Base-by-base conservation (phyloP, 2,113 vertebrate species). In the Embiotoca jacksoni region DNA sequence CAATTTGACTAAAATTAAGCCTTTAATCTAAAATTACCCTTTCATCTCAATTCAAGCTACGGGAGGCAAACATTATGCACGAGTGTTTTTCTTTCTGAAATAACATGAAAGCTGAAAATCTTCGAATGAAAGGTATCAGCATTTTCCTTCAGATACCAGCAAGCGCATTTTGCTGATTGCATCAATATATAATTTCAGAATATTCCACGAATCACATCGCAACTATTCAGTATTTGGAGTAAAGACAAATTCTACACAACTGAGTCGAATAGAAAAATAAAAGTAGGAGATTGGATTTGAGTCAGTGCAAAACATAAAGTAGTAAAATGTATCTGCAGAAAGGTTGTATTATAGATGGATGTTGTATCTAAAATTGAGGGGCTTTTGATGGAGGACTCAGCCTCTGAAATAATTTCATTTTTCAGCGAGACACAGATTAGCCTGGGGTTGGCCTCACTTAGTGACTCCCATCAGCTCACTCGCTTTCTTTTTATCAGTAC, bases 1-100 rank as follows among this genome's bases (percentile, higher is more conserved):
- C 37, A 66, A 56, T 86, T 89, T 80, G 67, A 85, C 86, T 85
- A 23, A 23, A 23, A 23, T 78, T 30, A 13, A 73, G 58, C 39
- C 60, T 23, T 23, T 23, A 23, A 49, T 71, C 67, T 82, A 35
- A 75, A 83, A 75, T 77, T 37, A 64, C 52, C 65, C 68, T 76
- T 75, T 85, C 46, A 66, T 84, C 65, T 79, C 50, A 46, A 15
- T 67, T 71, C 36, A 0, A 35, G 52, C 55, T 11, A 50, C 41
- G 39, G 0, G 4, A 72, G 2, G 11, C 10, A 68, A 46, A 53
- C 16, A 63, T 76, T 79, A 81, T 77, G 72, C 46, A 62, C 33
- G 71, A 47, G 57, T 6, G 1, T n/a, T 4, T 57, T 53, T 82
- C 23, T 46, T 16, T 80, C 9, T 36, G 57, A 79, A 63, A 74